phyloP scores from a whole-genome alignment of 1,140 invertebrate genomes.

The Lepidurus packardi region DNA sequence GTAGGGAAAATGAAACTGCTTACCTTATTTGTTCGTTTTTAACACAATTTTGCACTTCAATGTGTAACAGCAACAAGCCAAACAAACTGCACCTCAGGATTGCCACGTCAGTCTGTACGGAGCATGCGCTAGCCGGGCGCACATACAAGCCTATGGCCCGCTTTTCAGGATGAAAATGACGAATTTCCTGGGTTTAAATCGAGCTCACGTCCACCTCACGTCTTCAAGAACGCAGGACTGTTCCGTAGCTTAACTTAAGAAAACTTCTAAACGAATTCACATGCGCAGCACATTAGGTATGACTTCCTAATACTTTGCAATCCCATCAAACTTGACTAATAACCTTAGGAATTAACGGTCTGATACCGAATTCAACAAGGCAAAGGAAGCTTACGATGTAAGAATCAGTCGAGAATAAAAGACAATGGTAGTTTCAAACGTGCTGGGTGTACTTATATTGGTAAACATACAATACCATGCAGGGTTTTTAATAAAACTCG shows the following conservation, averaged over 20 bases:
- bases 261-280: no score
- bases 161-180: neutral
- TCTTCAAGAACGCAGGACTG: neutral
- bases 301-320: no score
- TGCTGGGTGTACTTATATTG: neutral
- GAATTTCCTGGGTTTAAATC: neutral
- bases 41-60: neutral
- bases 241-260: neutral
- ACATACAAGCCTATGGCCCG: neutral
- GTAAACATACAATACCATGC: neutral
- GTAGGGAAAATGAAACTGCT: neutral
- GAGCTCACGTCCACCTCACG: neutral
- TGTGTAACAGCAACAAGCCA: conserved; percentile 14
- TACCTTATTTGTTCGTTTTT: neutral
- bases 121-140: conserved; percentile 20
- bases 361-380: no score
- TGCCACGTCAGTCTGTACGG: conserved; percentile 29
- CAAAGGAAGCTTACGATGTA: no score
- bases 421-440: neutral
- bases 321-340: no score
- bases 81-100: conserved; percentile 20
- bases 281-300: no score
- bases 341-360: no score
- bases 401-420: no score
- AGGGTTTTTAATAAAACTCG: neutral